A percentile compares a stretch with the other conserved stretches of the same genome.
These are phyloP conservation scores for Drosophila tani DNA, from an alignment of 1,140 invertebrate genomes.

Conservation along the genomic window DNA sequence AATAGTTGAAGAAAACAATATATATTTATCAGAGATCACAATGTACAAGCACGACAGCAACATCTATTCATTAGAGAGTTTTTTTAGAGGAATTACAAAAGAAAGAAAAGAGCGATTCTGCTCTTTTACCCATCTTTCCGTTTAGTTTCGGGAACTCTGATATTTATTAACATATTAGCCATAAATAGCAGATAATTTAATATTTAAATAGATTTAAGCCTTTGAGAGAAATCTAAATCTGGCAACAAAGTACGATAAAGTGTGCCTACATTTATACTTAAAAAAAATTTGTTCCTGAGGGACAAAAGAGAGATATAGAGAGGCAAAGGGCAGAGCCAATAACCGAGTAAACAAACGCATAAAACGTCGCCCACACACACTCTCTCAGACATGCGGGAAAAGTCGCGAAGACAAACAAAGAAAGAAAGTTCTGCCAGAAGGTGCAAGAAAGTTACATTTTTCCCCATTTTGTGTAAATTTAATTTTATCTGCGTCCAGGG, in stretches of 20 bases:
- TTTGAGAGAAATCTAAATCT: constrained; percentile 4
- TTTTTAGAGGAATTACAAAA: no score
- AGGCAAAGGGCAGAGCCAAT: not conserved
- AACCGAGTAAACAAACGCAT: constrained; percentile 26
- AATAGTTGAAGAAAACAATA: no score
- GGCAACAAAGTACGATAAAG: not conserved
- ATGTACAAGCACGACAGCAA: no score
- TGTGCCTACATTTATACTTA: not conserved
- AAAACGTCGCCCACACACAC: constrained; percentile 20
- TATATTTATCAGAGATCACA: no score
- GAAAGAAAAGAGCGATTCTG: no score
- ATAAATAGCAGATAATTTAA: not conserved
- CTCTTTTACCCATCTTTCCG: no score
- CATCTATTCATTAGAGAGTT: no score
- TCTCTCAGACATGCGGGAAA: constrained; percentile 12
- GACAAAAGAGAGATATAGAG: constrained; percentile 18
- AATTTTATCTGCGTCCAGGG: constrained; percentile 75
- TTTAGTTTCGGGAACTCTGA: no score
- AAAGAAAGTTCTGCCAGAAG: constrained; percentile 53
- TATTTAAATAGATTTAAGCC: not conserved
- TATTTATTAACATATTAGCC: no score
- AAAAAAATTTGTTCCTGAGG: constrained; percentile 58
- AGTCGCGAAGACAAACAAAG: constrained; percentile 36
- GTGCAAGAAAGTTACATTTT: constrained; percentile 30
- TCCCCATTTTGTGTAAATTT: constrained; percentile 62